phyloP scores from a whole-genome alignment of 2,797 vertebrate species.

The Helicolenus hilgendorfi region DNA sequence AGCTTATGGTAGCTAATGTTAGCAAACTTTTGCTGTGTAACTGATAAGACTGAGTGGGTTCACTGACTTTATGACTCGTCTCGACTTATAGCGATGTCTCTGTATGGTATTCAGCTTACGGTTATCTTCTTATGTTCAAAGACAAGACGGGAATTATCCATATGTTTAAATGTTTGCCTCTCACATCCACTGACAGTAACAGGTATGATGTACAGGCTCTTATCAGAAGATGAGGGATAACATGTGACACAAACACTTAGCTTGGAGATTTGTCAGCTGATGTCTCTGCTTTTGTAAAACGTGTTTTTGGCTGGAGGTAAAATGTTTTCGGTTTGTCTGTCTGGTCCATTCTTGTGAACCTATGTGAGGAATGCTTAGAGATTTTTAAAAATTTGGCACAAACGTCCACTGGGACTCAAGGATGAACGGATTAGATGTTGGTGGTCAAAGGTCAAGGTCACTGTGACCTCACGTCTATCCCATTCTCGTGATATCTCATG shows the following conservation, averaged over 20 bases:
- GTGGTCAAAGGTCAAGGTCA: too few species aligned
- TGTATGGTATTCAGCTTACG: not conserved
- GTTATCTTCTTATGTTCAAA: not conserved
- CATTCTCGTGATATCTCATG: too few species aligned
- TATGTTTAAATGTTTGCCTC: slow-evolving; percentile 51
- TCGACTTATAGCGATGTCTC: not conserved
- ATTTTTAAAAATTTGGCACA: too few species aligned
- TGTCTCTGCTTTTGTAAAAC: not conserved
- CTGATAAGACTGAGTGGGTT: not conserved
- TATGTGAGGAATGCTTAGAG: too few species aligned
- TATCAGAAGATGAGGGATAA: not conserved
- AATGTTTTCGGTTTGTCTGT: too few species aligned
- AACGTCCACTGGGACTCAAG: too few species aligned
- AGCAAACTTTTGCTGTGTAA: not conserved
- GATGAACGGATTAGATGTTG: too few species aligned
- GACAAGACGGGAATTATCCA: slow-evolving; percentile 36
- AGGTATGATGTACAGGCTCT: slow-evolving; percentile 15
- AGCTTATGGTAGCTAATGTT: not conserved
- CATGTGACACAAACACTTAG: not conserved
- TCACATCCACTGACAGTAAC: not conserved
- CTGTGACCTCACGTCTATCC: too few species aligned
- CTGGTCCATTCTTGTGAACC: too few species aligned
- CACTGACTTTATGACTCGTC: not conserved
- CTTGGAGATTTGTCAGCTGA: not conserved
- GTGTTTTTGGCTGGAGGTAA: not conserved